Evolutionary conservation across 92 coral and sea anemone species (phyloP), one percentile per base, ranked within the genome.

Genomic region (Isaurus tuberculatus): DNA sequence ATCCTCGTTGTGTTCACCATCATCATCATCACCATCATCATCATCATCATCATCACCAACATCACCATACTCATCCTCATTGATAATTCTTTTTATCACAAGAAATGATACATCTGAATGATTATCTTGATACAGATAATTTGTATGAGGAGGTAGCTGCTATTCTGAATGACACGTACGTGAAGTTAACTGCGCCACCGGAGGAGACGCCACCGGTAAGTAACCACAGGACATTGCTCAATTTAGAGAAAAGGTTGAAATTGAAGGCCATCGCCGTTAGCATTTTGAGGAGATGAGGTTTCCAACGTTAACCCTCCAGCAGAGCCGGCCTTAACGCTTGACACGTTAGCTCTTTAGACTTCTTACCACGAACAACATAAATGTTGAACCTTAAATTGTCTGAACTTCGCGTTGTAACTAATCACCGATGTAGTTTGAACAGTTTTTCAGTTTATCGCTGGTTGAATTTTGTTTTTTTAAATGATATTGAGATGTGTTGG

Each of bases 91-190:
- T 27, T 27, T 34, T 32, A 6, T 32, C 43, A 7, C 37, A 31
- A 14, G 9, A 19, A 34, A 9, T 9, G 33, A 15, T 65, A 15
- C 17, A 30, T 26, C 36, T 20, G 3, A 17, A 67, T 67, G 2
- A 2, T 34, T 69, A 20, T 25, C 3, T 43, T 22, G 9, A 3
- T 78, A 66, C 73, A 95, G 99, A 96, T 65, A 92, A 90, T 30
- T 86, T 94, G 61, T 90, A 88, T 57, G 99, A 96, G 43, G 91
- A 92, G 40, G 94, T 90, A n/a, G 84, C 98, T 15, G 92, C 89
- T n/a, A 40, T 92, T 17, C 61, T 96, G 61, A 90, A 94, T 72
- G 98, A 92, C 60, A 89, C 98, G 15, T 92, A 86, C 25, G 86
- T 92, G 69, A 85, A 81, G 71, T 81, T 92, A n/a, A 83, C 92